Percentiles rank a stretch among this genome's conserved stretches.
Conservation (phyloP, 2,113 vertebrate genomes). For the Aythya baeri region DNA sequence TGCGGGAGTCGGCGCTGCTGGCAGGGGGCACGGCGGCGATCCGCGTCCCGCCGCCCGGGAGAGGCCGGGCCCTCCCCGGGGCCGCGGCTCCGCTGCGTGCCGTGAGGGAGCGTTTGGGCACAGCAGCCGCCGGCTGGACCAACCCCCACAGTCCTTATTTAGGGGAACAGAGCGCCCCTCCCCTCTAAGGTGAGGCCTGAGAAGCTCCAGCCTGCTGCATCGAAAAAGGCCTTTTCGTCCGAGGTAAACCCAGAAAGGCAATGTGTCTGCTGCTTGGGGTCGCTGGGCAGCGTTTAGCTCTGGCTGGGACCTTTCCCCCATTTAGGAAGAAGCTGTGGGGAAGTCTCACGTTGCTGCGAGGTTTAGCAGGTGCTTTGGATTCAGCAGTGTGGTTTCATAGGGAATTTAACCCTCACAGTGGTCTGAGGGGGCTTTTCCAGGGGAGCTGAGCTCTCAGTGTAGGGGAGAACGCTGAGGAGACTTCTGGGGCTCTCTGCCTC, state of each 20-base stretch:
- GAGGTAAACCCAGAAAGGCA: background rate
- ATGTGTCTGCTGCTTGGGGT: rapidly evolving
- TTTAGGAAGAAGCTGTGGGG: background rate
- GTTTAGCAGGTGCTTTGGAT: background rate
- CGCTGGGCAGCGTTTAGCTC: background rate
- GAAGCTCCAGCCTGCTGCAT: rapidly evolving
- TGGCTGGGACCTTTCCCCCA: background rate
- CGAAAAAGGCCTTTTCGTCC: background rate
- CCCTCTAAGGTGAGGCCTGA: background rate
- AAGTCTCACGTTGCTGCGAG: rapidly evolving
- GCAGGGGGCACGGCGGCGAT: rapidly evolving
- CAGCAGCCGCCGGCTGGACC: rapidly evolving
- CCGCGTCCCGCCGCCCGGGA: background rate
- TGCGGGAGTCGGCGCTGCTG: background rate
- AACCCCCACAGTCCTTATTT: background rate
- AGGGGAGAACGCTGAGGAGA: rapidly evolving
- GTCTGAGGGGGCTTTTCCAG: background rate
- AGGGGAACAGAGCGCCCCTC: too few species aligned
- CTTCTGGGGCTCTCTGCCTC: background rate
- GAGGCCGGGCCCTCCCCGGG: background rate
- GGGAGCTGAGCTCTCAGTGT: background rate
- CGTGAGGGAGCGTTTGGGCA: rapidly evolving
- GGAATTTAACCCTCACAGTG: background rate
- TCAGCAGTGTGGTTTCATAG: background rate
- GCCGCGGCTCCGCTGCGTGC: background rate